Percentiles rank a stretch among this genome's conserved stretches.
phyloP scores from a whole-genome alignment of 1,140 invertebrate species.

The Bombyx mandarina region DNA sequence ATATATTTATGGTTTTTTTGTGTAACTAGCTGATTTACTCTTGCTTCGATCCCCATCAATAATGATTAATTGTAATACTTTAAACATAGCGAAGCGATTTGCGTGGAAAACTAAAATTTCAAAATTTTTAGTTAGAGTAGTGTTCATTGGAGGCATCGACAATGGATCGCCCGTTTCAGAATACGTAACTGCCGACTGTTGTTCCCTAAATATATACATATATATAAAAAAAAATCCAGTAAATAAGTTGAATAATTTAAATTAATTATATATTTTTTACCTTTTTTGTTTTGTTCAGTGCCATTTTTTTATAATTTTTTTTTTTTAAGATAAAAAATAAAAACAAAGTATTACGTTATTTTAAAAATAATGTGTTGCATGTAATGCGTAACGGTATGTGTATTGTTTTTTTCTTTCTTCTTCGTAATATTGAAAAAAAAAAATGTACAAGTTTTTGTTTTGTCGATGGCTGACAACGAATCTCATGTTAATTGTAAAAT shows the following conservation, averaged over 20 bases:
- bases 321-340: too few species aligned
- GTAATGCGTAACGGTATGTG: constrained; percentile 29
- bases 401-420: too few species aligned
- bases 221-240: too few species aligned
- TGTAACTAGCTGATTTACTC: too few species aligned
- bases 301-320: constrained; percentile 31
- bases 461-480: constrained; percentile 33
- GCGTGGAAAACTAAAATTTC: too few species aligned
- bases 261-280: constrained; percentile 19
- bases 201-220: too few species aligned
- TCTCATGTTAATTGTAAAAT: constrained; percentile 37
- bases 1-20: too few species aligned
- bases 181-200: constrained; percentile 2
- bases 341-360: constrained; percentile 58
- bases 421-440: constrained; percentile 14
- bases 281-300: constrained; percentile 59
- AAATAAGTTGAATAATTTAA: constrained; percentile 8
- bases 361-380: constrained; percentile 62
- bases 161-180: constrained; percentile 31
- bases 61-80: too few species aligned
- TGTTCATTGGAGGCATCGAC: constrained; percentile 24
- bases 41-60: too few species aligned
- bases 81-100: too few species aligned
- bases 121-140: constrained; percentile 17
- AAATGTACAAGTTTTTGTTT: too few species aligned